A percentile compares a stretch with the other conserved stretches of the same genome.
Evolutionary conservation across 2,797 vertebrate genomes (phyloP).

Genomic region (Spinibarbus caldwelli): DNA sequence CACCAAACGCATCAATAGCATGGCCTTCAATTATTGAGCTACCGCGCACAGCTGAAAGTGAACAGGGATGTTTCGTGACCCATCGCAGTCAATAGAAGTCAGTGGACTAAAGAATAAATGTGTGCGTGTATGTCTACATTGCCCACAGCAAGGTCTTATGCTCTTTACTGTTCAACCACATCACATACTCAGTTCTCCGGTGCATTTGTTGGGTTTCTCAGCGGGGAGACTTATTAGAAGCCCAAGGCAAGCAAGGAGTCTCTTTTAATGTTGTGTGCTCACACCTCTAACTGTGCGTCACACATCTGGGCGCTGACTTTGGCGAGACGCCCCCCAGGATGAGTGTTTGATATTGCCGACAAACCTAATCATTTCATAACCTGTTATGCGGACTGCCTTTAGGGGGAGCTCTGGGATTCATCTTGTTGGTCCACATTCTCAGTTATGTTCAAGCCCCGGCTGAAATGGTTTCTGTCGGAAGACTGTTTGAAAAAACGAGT

Average conservation of each 20-base stretch:
- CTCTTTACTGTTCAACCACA: slow-evolving; percentile 27
- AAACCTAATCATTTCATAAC: slow-evolving; percentile 17
- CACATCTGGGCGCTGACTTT: slow-evolving; percentile 9
- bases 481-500: slow-evolving; percentile 74
- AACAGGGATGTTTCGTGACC: slow-evolving; percentile 44
- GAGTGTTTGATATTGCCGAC: slow-evolving; percentile 13
- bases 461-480: slow-evolving; percentile 57
- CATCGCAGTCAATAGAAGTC: slow-evolving; percentile 38
- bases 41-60: slow-evolving; percentile 20
- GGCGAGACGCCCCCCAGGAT: slow-evolving; percentile 50
- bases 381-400: slow-evolving; percentile 25
- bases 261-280: slow-evolving; percentile 35
- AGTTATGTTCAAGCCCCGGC: not conserved
- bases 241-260: slow-evolving; percentile 28
- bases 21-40: slow-evolving; percentile 55
- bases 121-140: slow-evolving; percentile 16
- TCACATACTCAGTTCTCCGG: slow-evolving; percentile 7
- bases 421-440: slow-evolving; percentile 3
- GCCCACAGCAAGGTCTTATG: slow-evolving; percentile 36
- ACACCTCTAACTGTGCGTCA: slow-evolving; percentile 17
- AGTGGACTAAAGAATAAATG: slow-evolving; percentile 32
- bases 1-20: slow-evolving; percentile 48
- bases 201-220: slow-evolving; percentile 34
- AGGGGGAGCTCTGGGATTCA: slow-evolving; percentile 18
- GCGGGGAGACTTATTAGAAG: slow-evolving; percentile 35